Evolutionary conservation across 1,140 invertebrate genomes (phyloP).

Genomic region (Leptinotarsa undecemlineata): DNA sequence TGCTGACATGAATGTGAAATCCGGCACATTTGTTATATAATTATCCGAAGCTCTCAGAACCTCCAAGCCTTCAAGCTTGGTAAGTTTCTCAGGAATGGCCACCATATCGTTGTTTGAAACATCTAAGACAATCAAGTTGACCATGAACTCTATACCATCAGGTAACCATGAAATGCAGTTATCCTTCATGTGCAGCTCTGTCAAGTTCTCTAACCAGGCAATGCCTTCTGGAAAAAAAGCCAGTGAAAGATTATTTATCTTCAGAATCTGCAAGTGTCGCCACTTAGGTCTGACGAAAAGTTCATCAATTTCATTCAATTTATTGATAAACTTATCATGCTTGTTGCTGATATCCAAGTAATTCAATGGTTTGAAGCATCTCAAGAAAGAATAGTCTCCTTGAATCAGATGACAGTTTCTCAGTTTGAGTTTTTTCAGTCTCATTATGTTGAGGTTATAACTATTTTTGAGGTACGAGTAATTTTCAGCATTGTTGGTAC

Average conservation of each 20-base stretch:
- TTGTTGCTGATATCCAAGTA: conserved; percentile 30
- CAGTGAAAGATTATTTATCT: conserved; percentile 21
- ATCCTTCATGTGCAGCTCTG: conserved; percentile 22
- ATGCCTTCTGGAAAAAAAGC: conserved; percentile 24
- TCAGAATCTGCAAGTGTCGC: conserved; percentile 24
- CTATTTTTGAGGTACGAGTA: conserved; percentile 7
- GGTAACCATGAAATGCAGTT: conserved; percentile 28
- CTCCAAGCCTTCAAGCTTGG: background rate
- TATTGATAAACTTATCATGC: conserved; percentile 4
- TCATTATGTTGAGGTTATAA: conserved; percentile 7
- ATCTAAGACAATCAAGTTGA: conserved; percentile 26
- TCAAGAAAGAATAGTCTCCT: conserved; percentile 24
- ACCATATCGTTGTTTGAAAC: conserved; percentile 20
- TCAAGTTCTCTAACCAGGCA: conserved; percentile 22
- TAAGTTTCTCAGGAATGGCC: conserved; percentile 17
- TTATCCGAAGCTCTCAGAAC: conserved; percentile 22
- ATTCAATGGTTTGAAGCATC: conserved; percentile 15
- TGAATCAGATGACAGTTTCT: conserved; percentile 18
- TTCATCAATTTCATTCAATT: conserved; percentile 21
- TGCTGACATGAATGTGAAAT: conserved; percentile 11
- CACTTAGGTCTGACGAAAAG: conserved; percentile 25
- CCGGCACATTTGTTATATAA: conserved; percentile 15
- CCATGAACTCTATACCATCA: conserved; percentile 20
- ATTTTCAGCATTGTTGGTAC: conserved; percentile 6
- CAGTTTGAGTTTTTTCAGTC: conserved; percentile 24